Conservation (phyloP, 2,888 invertebrate genomes). For the Drosophila neotestacea region DNA sequence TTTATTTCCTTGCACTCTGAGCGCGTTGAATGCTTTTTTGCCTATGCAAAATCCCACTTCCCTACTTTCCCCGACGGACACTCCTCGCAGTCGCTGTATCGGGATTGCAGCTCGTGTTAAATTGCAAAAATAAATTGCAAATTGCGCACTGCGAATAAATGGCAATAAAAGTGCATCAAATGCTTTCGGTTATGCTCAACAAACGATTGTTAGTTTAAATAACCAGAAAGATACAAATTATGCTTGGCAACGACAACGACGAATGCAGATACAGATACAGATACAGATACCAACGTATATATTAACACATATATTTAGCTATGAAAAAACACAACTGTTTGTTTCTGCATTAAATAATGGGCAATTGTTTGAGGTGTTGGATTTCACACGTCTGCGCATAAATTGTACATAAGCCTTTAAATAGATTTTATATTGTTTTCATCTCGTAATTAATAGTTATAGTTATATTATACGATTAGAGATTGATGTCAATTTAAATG, state of each 20-base stretch:
- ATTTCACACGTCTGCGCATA: slow-evolving; percentile 57
- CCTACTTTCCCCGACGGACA: neutral
- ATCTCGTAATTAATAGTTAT: no score
- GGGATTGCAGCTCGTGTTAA: slow-evolving; percentile 68
- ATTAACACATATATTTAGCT: neutral
- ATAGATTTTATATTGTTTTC: slow-evolving; percentile 27
- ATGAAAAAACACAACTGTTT: neutral
- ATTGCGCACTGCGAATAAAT: slow-evolving; percentile 73
- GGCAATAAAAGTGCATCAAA: slow-evolving; percentile 79
- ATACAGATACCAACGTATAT: neutral
- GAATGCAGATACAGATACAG: neutral
- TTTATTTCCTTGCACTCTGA: slow-evolving; percentile 52
- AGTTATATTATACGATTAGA: neutral
- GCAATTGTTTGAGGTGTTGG: slow-evolving; percentile 61
- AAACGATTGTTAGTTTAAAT: slow-evolving; percentile 63
- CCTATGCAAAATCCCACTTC: slow-evolving; percentile 19
- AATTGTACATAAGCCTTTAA: slow-evolving; percentile 32
- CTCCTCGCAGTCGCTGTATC: slow-evolving; percentile 9
- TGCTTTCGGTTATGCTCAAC: slow-evolving; percentile 72
- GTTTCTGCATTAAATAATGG: slow-evolving; percentile 29
- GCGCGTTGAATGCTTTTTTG: slow-evolving; percentile 53
- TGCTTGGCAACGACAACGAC: slow-evolving; percentile 13
- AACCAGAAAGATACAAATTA: slow-evolving; percentile 54
- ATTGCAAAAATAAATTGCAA: slow-evolving; percentile 80
- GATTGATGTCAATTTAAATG: neutral